A percentile compares a stretch with the other conserved stretches of the same genome.
These are phyloP conservation scores for Busseola fusca DNA, from an alignment of 2,888 invertebrate species.

Conservation along the genomic window DNA sequence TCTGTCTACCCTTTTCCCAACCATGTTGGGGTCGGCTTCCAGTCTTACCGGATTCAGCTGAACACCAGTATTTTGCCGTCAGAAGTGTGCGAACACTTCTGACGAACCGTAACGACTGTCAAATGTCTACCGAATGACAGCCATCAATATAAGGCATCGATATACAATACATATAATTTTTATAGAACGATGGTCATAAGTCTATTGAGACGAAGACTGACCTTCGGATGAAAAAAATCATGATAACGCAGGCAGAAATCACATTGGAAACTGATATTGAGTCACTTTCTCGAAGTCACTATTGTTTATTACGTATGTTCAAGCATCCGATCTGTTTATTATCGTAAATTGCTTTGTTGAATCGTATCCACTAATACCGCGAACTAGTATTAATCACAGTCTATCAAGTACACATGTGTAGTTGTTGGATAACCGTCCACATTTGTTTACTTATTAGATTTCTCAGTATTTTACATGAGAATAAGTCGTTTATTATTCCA, in stretches of 20 bases:
- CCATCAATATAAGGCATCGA: too few species aligned
- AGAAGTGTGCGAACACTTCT: too few species aligned
- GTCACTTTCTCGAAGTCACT: conserved; percentile 48
- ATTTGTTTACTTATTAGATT: conserved; percentile 45
- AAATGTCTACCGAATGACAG: too few species aligned
- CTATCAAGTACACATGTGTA: conserved; percentile 36
- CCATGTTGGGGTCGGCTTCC: too few species aligned
- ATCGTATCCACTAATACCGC: conserved; percentile 48
- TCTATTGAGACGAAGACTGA: background rate
- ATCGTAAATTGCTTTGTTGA: conserved; percentile 44
- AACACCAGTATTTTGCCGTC: too few species aligned
- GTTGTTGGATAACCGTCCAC: conserved; percentile 57
- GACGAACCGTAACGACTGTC: too few species aligned
- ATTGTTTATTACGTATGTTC: conserved; percentile 40
- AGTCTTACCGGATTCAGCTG: too few species aligned
- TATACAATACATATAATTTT: background rate
- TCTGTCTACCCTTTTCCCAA: too few species aligned
- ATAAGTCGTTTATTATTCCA: conserved; percentile 60
- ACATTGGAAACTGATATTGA: conserved; percentile 31
- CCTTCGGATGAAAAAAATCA: background rate
- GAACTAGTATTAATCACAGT: conserved; percentile 52
- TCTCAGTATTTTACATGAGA: conserved; percentile 53
- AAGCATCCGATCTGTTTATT: conserved; percentile 47
- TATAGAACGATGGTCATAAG: background rate
- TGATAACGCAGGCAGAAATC: conserved; percentile 4